Evolutionary conservation across 2,888 invertebrate genomes (phyloP), one percentile per base, ranked within the genome.

Genomic region (Stenolophus ochropezus): DNA sequence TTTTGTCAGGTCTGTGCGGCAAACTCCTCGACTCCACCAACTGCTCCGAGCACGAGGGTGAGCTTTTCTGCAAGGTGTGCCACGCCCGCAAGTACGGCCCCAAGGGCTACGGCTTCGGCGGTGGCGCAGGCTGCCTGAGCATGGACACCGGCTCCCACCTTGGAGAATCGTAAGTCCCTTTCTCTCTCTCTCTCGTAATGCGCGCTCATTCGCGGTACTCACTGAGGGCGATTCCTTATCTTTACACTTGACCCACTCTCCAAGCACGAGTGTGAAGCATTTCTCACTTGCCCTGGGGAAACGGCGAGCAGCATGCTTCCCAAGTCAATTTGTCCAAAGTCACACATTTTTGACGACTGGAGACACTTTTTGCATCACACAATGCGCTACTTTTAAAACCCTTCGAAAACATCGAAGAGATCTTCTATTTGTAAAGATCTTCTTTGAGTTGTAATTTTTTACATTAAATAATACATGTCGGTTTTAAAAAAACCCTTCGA

Each of bases 1-100:
- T 16, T 75, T 33, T 23, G 42, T 58, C 90, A 97, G 97, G 96
- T 89, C 92, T 98, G 92, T 99, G 99, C 94, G 94, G 96, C 91
- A 99, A 99, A 92, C 93, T 97, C 92, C 93, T 99, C 91, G 99
- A 99, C 92, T 98, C 98, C 87, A 98, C 98, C 92, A 99, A 97
- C 92, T 97, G 97, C 92, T 93, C 97, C 87, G 98, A 98, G 90
- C 99, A 99, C 92, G 98, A 98, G 89, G 96, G 96, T 88, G 96
- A 97, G 91, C 93, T 99, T 86, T 99, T 92, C 94, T 99, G 99
- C 94, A 98, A 98, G 92, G 92, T 93, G 88, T 98, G 99, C 93
- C 98, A 99, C 91, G 98, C 94, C 87, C 95, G 98, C 89, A 98
- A 98, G 93, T 98, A 95, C 91, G 99, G 99, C 89, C 98, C 98